These are phyloP conservation scores for Cirrhinus molitorella DNA, from an alignment of 2,797 vertebrate genomes.

Conservation along the genomic window DNA sequence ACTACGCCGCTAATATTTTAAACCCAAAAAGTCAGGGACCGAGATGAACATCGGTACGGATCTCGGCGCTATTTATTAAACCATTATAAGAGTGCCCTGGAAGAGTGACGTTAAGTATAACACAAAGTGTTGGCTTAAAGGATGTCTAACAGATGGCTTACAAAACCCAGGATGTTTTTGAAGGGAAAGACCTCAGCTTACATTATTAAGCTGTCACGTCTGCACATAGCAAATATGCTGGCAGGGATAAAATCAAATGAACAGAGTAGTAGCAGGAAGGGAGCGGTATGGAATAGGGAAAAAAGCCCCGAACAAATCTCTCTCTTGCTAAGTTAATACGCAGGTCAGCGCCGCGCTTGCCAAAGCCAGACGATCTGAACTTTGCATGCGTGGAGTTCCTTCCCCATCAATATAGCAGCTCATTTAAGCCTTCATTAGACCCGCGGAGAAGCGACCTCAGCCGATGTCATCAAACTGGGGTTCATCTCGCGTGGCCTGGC, in stretches of 20 bases:
- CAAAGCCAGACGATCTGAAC: conserved; percentile 31
- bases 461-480: conserved; percentile 45
- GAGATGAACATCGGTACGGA: conserved; percentile 56
- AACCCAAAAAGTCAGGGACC: conserved; percentile 49
- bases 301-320: conserved; percentile 41
- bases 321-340: conserved; percentile 24
- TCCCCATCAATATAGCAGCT: conserved; percentile 33
- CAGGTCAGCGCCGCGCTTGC: conserved; percentile 5
- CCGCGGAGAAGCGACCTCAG: conserved; percentile 27
- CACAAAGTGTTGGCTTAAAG: conserved; percentile 64
- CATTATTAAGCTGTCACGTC: conserved; percentile 77
- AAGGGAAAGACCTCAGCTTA: conserved; percentile 63
- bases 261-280: conserved; percentile 61
- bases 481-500: conserved; percentile 55
- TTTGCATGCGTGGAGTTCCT: conserved; percentile 36
- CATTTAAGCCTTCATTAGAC: conserved; percentile 46
- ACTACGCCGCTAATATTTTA: conserved; percentile 28
- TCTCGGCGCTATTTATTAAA: conserved; percentile 58
- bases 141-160: conserved; percentile 73
- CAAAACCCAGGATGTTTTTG: conserved; percentile 67
- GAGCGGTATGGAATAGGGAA: conserved; percentile 42
- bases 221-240: conserved; percentile 66
- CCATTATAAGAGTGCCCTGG: conserved; percentile 57
- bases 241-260: conserved; percentile 67
- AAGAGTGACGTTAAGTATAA: conserved; percentile 70